These are phyloP conservation scores for Phalacrocorax pelagicus DNA, from an alignment of 2,113 vertebrate genomes.

Conservation along the genomic window DNA sequence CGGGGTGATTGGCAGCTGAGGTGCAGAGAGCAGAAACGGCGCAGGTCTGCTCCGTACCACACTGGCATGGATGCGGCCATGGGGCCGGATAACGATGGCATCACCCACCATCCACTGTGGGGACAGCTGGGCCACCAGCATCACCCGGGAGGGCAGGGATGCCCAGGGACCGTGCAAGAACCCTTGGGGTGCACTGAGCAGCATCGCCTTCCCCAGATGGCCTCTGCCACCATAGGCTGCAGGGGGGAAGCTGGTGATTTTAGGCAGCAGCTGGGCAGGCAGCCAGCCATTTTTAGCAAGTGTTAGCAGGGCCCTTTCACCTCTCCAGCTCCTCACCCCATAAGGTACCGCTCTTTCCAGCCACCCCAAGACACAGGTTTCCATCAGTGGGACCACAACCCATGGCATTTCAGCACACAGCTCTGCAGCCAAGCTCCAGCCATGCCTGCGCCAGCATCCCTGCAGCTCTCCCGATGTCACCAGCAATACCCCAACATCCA, in stretches of 20 bases:
- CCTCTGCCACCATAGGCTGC: not conserved
- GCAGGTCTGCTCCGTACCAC: not conserved
- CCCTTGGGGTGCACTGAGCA: not conserved
- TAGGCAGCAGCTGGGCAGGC: not conserved
- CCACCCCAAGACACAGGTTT: not conserved
- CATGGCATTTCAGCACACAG: not conserved
- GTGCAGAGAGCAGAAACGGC: not conserved
- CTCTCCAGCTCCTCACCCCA: not conserved
- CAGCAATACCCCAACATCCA: not conserved
- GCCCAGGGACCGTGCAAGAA: not conserved
- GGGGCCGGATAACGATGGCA: not conserved
- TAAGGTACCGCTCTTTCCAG: not conserved
- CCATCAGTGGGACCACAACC: not conserved
- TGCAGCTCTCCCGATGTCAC: not conserved
- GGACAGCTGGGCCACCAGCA: not conserved
- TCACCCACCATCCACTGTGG: fast-evolving
- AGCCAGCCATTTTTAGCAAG: not conserved
- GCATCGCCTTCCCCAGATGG: not conserved
- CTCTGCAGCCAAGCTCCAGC: not conserved
- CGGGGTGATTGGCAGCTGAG: not conserved
- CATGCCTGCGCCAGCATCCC: not conserved
- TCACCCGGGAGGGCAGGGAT: not conserved
- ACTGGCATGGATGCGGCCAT: not conserved
- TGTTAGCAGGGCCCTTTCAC: not conserved
- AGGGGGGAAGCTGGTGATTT: not conserved